A percentile compares a stretch with the other conserved stretches of the same genome.
These are phyloP conservation scores for Allophyes oxyacanthae DNA, from an alignment of 2,888 invertebrate genomes.

Conservation along the genomic window DNA sequence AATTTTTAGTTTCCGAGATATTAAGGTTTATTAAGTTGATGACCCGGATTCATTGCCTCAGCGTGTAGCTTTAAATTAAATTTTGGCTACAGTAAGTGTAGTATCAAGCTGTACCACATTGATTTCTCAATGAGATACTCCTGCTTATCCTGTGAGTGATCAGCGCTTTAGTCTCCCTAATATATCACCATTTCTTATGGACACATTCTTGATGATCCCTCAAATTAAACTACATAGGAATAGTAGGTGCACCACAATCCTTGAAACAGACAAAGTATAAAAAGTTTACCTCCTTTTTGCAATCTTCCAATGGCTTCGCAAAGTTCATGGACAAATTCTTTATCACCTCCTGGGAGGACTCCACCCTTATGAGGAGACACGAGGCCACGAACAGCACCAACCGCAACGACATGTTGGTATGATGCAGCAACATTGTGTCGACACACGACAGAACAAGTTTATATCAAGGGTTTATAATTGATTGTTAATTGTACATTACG, in stretches of 20 bases:
- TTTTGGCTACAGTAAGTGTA: no score
- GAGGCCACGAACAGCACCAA: conserved; percentile 44
- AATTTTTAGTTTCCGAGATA: no score
- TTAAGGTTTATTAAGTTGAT: no score
- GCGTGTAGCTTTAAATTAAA: no score
- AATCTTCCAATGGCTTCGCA: conserved; percentile 63
- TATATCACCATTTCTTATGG: no score
- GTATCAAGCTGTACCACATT: no score
- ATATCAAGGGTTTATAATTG: conserved; percentile 39
- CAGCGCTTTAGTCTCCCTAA: no score
- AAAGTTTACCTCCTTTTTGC: conserved; percentile 66
- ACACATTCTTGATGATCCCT: no score
- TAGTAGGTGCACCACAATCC: neutral
- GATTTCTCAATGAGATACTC: no score
- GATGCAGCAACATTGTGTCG: neutral
- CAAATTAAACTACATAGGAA: no score
- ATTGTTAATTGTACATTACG: conserved; percentile 27
- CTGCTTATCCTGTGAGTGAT: no score
- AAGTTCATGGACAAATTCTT: conserved; percentile 62
- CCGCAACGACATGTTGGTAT: conserved; percentile 36
- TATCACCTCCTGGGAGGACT: conserved; percentile 65
- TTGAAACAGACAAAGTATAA: neutral
- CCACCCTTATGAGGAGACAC: conserved; percentile 50
- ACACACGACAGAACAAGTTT: conserved; percentile 10
- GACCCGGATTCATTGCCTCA: no score